These are phyloP conservation scores for Dromiciops gliroides DNA, from an alignment of 2,113 vertebrate genomes.

Conservation along the genomic window DNA sequence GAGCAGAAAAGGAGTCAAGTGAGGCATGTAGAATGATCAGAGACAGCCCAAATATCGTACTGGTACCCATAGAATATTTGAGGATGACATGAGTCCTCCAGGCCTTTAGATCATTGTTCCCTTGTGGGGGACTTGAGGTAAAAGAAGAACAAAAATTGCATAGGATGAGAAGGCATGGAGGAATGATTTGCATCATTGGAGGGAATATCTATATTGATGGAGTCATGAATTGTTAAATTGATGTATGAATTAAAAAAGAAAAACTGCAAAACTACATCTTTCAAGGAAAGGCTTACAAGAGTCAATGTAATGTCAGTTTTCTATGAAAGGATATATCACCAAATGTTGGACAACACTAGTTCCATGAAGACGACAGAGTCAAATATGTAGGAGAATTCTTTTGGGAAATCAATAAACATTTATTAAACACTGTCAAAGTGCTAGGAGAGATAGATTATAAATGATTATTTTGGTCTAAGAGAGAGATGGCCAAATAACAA, in stretches of 20 bases:
- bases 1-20: neutral
- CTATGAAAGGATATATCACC: neutral
- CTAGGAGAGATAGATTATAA: too few species aligned
- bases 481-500: too few species aligned
- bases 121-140: neutral
- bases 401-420: too few species aligned
- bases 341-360: neutral
- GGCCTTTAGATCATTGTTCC: neutral
- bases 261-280: neutral
- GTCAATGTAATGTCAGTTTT: neutral
- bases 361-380: too few species aligned
- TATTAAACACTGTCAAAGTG: too few species aligned
- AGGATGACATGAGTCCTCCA: too few species aligned
- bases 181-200: neutral
- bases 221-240: neutral
- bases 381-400: too few species aligned
- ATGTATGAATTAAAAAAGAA: neutral
- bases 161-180: neutral
- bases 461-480: too few species aligned
- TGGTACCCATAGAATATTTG: neutral
- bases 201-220: neutral
- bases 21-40: neutral
- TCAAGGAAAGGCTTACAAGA: neutral
- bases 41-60: neutral
- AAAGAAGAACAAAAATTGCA: neutral